Percentiles rank a stretch among this genome's conserved stretches.
These are phyloP conservation scores for Timema cristinae DNA, from an alignment of 2,888 invertebrate genomes.

Conservation along the genomic window DNA sequence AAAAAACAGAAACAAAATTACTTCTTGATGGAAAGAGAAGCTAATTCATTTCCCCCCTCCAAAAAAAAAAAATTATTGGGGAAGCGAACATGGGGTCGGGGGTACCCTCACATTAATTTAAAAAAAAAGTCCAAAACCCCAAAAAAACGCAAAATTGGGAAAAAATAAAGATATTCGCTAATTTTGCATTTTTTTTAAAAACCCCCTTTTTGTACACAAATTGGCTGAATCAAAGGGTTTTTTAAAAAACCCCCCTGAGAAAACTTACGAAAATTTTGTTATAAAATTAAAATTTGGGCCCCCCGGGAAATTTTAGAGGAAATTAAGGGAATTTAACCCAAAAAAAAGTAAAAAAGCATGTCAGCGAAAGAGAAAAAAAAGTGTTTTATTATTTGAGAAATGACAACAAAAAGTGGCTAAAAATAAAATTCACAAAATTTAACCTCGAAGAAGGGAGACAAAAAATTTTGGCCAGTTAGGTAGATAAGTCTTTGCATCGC, in stretches of 20 bases:
- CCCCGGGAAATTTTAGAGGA: slow-evolving; percentile 32
- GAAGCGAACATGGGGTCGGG: neutral
- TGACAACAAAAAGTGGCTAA: slow-evolving; percentile 33
- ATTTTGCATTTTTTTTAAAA: slow-evolving; percentile 37
- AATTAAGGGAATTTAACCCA: slow-evolving; percentile 32
- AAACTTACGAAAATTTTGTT: slow-evolving; percentile 35
- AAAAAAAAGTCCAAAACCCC: neutral
- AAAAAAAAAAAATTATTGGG: slow-evolving; percentile 2
- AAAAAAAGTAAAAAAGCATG: slow-evolving; percentile 35
- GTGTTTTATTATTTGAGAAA: slow-evolving; percentile 36
- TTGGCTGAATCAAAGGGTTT: slow-evolving; percentile 32
- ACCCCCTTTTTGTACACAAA: slow-evolving; percentile 36
- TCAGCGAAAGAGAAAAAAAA: slow-evolving; percentile 30
- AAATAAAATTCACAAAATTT: slow-evolving; percentile 32
- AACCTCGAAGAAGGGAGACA: slow-evolving; percentile 34
- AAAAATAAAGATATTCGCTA: slow-evolving; percentile 35
- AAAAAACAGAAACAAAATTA: neutral
- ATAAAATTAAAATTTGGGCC: slow-evolving; percentile 33
- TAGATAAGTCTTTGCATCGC: slow-evolving; percentile 31
- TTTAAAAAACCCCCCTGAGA: slow-evolving; percentile 35
- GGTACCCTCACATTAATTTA: neutral
- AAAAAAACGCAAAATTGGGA: slow-evolving; percentile 30
- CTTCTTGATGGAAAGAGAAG: neutral
- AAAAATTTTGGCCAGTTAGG: slow-evolving; percentile 33
- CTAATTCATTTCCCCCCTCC: neutral